phyloP scores from a whole-genome alignment of 2,888 invertebrate species.

The Drosophila formosana region DNA sequence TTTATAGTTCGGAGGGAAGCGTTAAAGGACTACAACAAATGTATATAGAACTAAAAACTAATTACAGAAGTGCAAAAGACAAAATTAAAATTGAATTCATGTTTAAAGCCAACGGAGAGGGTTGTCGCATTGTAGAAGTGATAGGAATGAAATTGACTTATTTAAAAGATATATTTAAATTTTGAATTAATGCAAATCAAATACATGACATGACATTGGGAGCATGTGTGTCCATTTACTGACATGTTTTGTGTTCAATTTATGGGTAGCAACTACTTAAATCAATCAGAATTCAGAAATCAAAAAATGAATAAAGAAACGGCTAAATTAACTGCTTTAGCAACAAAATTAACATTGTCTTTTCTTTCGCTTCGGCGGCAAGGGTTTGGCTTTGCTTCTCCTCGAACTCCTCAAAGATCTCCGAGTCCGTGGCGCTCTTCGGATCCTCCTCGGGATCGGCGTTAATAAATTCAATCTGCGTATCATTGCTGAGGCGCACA shows the following conservation, averaged over 20 bases:
- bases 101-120: slow-evolving; percentile 6
- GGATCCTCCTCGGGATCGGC: slow-evolving; percentile 20
- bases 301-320: slow-evolving; percentile 10
- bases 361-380: slow-evolving; percentile 10
- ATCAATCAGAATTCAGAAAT: slow-evolving; percentile 39
- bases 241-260: slow-evolving; percentile 74
- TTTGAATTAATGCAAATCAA: slow-evolving; percentile 20
- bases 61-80: neutral
- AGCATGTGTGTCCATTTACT: slow-evolving; percentile 56
- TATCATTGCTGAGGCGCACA: slow-evolving; percentile 36
- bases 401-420: neutral
- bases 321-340: slow-evolving; percentile 47
- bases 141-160: slow-evolving; percentile 18
- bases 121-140: slow-evolving; percentile 24
- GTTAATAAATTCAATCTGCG: slow-evolving; percentile 51
- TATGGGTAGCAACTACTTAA: slow-evolving; percentile 63
- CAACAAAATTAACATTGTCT: slow-evolving; percentile 7
- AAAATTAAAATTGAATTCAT: neutral
- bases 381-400: slow-evolving; percentile 2
- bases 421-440: neutral
- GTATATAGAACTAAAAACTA: slow-evolving; percentile 5
- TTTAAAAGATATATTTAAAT: slow-evolving; percentile 23
- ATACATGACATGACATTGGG: slow-evolving; percentile 24
- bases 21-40: slow-evolving; percentile 17
- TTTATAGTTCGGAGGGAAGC: slow-evolving; percentile 15